Base-by-base conservation (phyloP, 2,113 vertebrate genomes). In the Dicentrarchus labrax region DNA sequence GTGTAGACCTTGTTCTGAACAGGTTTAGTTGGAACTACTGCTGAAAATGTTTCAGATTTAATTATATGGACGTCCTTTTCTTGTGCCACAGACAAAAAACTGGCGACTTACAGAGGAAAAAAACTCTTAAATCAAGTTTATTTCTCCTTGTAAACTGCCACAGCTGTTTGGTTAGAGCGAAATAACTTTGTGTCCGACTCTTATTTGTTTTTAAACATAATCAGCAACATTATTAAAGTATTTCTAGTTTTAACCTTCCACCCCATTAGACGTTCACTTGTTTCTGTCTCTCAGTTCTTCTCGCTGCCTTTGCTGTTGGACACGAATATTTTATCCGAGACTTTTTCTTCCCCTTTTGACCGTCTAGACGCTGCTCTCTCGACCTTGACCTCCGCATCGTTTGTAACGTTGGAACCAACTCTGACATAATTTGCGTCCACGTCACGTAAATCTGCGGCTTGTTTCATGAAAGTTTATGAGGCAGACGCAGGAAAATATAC, bases 311-410 rank as follows among this genome's bases (percentile, higher is more conserved):
- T 72, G 41, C 72, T 53, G 77, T 71, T 21, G 19, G 19, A 79
- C 60, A 79, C 84, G n/a, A 86, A 80, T 88, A 84, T 88, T 88
- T 84, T 10, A 78, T 60, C 21, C n/a, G 0, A 56, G 5, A 36
- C 38, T 60, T 54, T 21, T 24, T 6, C 43, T 47, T 0, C 62
- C 21, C 22, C 54, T 17, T 38, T 69, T 80, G 39, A 72, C 72
- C 11, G 30, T 60, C 84, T 48, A 9, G 68, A 22, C 61, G 22
- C 57, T 22, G 83, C 36, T 54, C 36, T 53, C 66, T 83, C 12
- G 71, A 84, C 88, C 83, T 84, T 65, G 67, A 86, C 84, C 86
- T 50, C 78, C 67, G 43, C 43, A 8, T 78, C 41, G 43, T 78
- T 83, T 53, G 73, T 65, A 43, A 59, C 2, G 57, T 51, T 0